A percentile compares a stretch with the other conserved stretches of the same genome.
Conservation (phyloP, 2,797 vertebrate genomes). For the Schizothorax lantsangensis region DNA sequence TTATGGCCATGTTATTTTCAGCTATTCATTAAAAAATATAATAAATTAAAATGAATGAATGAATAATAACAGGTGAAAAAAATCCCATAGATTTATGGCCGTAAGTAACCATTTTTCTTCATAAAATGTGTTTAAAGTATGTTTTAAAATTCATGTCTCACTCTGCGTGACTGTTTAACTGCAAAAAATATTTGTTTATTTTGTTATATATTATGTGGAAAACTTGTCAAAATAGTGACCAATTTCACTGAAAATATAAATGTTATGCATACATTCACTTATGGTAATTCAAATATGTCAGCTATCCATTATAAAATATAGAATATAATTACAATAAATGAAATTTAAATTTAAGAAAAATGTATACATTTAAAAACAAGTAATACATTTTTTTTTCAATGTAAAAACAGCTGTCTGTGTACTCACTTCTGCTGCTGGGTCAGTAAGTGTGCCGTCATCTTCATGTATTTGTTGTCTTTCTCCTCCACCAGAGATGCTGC, state of each 20-base stretch:
- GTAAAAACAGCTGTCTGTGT: neutral
- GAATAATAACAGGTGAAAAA: neutral
- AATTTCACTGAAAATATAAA: neutral
- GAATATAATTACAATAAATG: neutral
- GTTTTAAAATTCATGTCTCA: neutral
- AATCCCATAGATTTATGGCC: neutral
- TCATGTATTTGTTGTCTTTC: constrained; percentile 77
- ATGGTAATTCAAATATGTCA: too few species aligned
- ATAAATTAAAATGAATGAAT: neutral
- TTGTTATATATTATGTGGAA: neutral
- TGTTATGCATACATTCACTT: neutral
- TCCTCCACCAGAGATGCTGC: constrained; percentile 81
- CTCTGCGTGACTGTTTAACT: neutral
- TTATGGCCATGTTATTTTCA: too few species aligned
- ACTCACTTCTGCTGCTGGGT: constrained; percentile 83
- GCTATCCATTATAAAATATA: neutral
- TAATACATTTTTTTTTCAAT: neutral
- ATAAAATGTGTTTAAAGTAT: neutral
- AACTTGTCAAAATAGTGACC: neutral
- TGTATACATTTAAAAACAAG: too few species aligned
- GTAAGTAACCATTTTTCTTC: neutral
- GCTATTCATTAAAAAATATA: too few species aligned
- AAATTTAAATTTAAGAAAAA: too few species aligned
- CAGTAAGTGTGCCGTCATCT: constrained; percentile 85
- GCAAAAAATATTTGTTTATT: neutral